phyloP scores from a whole-genome alignment of 1,140 invertebrate genomes.

The Leptinotarsa lineolata region DNA sequence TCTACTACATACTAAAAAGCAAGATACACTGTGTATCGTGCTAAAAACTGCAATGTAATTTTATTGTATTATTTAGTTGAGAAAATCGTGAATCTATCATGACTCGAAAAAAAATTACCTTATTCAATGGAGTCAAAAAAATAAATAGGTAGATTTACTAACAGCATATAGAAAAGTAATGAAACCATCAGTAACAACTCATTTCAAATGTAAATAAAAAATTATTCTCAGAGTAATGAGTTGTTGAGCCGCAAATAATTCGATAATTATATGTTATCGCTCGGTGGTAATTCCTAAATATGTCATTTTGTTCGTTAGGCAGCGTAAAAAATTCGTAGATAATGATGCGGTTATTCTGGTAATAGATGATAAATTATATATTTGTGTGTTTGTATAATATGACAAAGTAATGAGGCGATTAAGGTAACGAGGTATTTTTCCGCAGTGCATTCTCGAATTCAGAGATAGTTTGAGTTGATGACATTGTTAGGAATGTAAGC shows the following conservation, averaged over 20 bases:
- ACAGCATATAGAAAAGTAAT: neutral
- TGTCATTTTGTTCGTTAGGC: neutral
- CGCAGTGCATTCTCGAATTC: neutral
- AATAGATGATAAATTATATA: conserved; percentile 13
- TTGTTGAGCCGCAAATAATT: conserved; percentile 3
- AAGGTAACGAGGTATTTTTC: neutral
- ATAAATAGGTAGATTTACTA: too few relatives aligned
- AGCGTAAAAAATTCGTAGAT: neutral
- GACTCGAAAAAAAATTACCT: too few relatives aligned
- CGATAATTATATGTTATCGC: conserved; percentile 13
- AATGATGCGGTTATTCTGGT: conserved; percentile 13
- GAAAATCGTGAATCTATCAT: too few relatives aligned
- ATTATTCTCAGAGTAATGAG: neutral
- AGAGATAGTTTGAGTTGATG: too few relatives aligned
- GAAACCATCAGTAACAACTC: neutral
- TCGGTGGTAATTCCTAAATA: conserved; percentile 8
- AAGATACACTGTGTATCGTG: too few relatives aligned
- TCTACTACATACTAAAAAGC: too few relatives aligned
- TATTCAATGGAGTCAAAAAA: too few relatives aligned
- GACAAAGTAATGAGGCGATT: conserved; percentile 5
- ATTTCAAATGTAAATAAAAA: neutral
- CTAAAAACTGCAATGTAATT: too few relatives aligned
- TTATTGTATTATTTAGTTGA: too few relatives aligned
- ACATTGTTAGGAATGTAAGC: too few relatives aligned
- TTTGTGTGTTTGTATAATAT: conserved; percentile 6